Evolutionary conservation across 2,888 invertebrate species (phyloP), one percentile per base, ranked within the genome.

Genomic region (Selenia dentaria): DNA sequence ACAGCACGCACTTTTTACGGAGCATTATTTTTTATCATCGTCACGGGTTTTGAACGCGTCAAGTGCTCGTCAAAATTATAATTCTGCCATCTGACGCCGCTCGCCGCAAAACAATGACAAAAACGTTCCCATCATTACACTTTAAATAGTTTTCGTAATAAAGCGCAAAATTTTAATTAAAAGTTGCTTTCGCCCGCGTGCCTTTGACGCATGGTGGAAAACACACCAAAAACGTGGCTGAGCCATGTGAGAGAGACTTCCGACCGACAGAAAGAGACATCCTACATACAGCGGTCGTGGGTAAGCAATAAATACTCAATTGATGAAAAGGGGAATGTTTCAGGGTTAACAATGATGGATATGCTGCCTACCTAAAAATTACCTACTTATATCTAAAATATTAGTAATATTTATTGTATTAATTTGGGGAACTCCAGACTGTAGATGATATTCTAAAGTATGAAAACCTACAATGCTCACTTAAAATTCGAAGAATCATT

Each of bases 151-250:
- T 83, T 79, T 76, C 74, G 70, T 79, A 84, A 81, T 82, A 81
- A 77, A 78, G 80, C 78, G 79, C 71, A 79, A 83, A 79, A 79
- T 74, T 83, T 83, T 86, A 84, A 86, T 86, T 86, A 80, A 81
- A 79, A 85, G 79, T 25, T 9, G 25, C 25, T 25, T 25, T 25
- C 25, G 25, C 25, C 25, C 54, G 68, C 70, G 70, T 64, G 54
- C 57, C 42, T 43, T 32, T 36, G 42, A 22, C 22, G 60, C 74
- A 79, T 12, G 11, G 20, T 12, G n/a, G 2, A 84, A 85, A 83
- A 67, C 59, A 54, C 49, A 51, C 24, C 27, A 22, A 49, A 38
- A 47, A 55, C 39, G 51, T 54, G 59, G 20, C 11, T 9, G 29
- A 26, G 24, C 14, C 59, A 67, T 51, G 67, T 59, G 53, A 67